A percentile compares a stretch with the other conserved stretches of the same genome.
Evolutionary conservation across 2,888 invertebrate genomes (phyloP).

Genomic region (Therioaphis trifolii): DNA sequence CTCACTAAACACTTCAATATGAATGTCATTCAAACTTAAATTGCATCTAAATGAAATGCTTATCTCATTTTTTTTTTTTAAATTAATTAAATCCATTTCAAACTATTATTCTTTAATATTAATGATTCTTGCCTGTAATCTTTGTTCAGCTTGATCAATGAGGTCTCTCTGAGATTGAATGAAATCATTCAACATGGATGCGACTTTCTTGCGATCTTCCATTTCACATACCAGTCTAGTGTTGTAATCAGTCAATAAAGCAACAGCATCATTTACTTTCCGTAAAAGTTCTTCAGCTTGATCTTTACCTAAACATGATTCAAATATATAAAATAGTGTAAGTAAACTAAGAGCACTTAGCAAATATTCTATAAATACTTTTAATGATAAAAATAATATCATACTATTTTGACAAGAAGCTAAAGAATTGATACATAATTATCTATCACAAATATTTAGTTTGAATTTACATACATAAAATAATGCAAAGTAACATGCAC

Average conservation of each 20-base stretch:
- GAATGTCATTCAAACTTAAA: too few relatives aligned
- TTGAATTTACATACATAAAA: neutral
- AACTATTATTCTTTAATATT: neutral
- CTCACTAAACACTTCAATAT: too few relatives aligned
- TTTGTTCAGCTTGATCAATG: conserved; percentile 85
- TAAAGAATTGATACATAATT: too few relatives aligned
- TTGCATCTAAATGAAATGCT: too few relatives aligned
- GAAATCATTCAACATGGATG: conserved; percentile 88
- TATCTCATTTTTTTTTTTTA: too few relatives aligned
- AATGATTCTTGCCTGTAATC: conserved; percentile 78
- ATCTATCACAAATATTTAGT: neutral
- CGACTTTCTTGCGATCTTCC: conserved; percentile 87
- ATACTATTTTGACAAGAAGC: too few relatives aligned
- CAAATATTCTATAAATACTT: too few relatives aligned
- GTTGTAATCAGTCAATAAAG: conserved; percentile 89
- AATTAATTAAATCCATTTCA: too few relatives aligned
- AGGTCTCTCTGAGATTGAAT: conserved; percentile 87
- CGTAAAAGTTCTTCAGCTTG: conserved; percentile 81
- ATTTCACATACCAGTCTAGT: conserved; percentile 85
- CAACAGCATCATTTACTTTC: conserved; percentile 89
- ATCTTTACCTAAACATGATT: conserved; percentile 75
- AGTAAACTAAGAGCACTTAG: neutral
- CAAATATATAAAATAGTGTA: conserved; percentile 35
- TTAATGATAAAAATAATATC: neutral
- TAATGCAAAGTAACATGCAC: neutral